Conservation (phyloP, 2,113 vertebrate species). For the Apus apus region DNA sequence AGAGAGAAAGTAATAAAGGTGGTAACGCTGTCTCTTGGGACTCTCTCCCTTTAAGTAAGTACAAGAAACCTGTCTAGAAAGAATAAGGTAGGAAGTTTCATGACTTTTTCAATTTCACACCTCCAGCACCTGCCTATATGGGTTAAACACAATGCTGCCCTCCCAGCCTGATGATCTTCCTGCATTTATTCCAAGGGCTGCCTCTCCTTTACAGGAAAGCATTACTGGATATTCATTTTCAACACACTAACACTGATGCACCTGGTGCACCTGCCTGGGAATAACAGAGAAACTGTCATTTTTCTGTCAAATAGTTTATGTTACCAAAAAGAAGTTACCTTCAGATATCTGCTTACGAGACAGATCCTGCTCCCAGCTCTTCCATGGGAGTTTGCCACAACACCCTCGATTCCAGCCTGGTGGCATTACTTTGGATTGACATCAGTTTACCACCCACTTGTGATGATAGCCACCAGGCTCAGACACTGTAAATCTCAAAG, state of each 20-base stretch:
- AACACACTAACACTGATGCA: neutral
- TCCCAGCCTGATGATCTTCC: neutral
- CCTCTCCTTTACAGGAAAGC: neutral
- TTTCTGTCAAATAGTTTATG: neutral
- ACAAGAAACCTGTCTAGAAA: slow-evolving; percentile 29
- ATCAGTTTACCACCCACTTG: neutral
- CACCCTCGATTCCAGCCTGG: neutral
- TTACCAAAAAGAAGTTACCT: neutral
- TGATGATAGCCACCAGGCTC: neutral
- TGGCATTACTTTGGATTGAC: neutral
- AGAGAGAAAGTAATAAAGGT: slow-evolving; percentile 54
- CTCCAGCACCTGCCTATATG: neutral
- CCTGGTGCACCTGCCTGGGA: neutral
- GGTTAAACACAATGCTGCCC: neutral
- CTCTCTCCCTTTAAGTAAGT: slow-evolving; percentile 20
- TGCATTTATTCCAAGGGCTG: neutral
- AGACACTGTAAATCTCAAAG: neutral
- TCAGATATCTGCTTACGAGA: neutral
- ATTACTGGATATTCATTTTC: slow-evolving; percentile 20
- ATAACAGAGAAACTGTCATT: slow-evolving; percentile 40
- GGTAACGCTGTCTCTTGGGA: neutral
- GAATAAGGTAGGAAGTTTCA: neutral
- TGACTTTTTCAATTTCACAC: slow-evolving; percentile 60
- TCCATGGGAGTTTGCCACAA: neutral
- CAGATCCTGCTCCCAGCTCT: neutral